Evolutionary conservation across 2,888 invertebrate species (phyloP), one percentile per base, ranked within the genome.

Genomic region (Epinotia bilunana): DNA sequence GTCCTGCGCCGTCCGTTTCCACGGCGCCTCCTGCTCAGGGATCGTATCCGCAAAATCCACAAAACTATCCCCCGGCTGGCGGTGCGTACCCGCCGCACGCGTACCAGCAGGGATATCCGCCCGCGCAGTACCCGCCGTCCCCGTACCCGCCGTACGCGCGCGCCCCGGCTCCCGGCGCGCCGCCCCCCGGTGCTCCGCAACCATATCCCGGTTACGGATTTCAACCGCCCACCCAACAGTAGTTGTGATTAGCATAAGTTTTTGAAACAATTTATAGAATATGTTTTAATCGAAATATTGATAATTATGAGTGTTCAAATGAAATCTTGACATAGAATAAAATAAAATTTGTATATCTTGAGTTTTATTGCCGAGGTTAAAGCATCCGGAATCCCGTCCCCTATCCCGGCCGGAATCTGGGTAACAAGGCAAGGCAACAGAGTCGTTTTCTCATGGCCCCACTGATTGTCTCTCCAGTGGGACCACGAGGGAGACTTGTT

Each of bases 181-280:
- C 96, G 3, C 96, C 96, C 78, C 96, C 96, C 5, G 96, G 96
- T 28, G 96, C 95, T 9, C 95, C 97, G 7, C 96, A 97, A 79
- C 96, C 96, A 76, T 97, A 97, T 86, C 96, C 95, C 9, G 96
- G 97, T 57, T 97, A 97, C 86, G 96, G 97, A 69, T 97, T 97
- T 86, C 97, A 97, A 83, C 97, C 97, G 77, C 97, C 97, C 68
- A 95, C 96, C 46, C 96, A 96, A 87, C 96, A 95, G 82, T 91
- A 87, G 80, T 61, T 46, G 16, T 64, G 33, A 61, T 57, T 72
- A 39, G 61, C 23, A 18, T 57, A 65, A 57, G 46, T 72, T 46
- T 74, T 33, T 65, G 43, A 64, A 73, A 63, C 13, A 33, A 53
- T 67, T 76, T 64, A 70, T 73, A 67, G 72, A 72, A 57, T 71